phyloP scores from a whole-genome alignment of 2,888 invertebrate species.

The Sialis lutaria region DNA sequence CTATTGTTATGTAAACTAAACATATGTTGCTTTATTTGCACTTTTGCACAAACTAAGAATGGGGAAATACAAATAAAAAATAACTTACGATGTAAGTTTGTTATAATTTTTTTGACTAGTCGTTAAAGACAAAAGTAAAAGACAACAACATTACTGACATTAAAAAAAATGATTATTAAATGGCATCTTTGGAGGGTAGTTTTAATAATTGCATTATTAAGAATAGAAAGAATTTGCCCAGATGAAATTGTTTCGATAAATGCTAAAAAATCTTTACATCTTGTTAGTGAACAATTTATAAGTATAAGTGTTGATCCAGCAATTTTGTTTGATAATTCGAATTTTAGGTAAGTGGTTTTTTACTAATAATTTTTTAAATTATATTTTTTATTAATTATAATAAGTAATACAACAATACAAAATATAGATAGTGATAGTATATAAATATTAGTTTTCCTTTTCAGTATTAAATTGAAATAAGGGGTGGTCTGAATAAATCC shows the following conservation, averaged over 20 bases:
- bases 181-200: background rate
- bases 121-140: too few relatives aligned
- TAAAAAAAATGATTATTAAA: background rate
- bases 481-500: too few relatives aligned
- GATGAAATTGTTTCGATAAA: constrained; percentile 39
- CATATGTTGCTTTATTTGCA: too few relatives aligned
- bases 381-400: too few relatives aligned
- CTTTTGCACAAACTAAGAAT: too few relatives aligned
- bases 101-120: too few relatives aligned
- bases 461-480: background rate
- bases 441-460: background rate
- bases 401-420: too few relatives aligned
- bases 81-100: too few relatives aligned
- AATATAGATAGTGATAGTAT: too few relatives aligned
- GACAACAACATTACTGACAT: too few relatives aligned
- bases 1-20: too few relatives aligned
- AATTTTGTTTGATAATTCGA: constrained; percentile 32
- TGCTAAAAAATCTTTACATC: constrained; percentile 40
- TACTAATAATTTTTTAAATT: background rate
- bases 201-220: background rate
- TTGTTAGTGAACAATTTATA: constrained; percentile 50
- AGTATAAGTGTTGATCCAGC: constrained; percentile 57
- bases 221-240: constrained; percentile 6
- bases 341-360: constrained; percentile 22
- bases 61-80: too few relatives aligned